A percentile compares a stretch with the other conserved stretches of the same genome.
These are phyloP conservation scores for Spodoptera litura DNA, from an alignment of 1,140 invertebrate species.

Conservation along the genomic window DNA sequence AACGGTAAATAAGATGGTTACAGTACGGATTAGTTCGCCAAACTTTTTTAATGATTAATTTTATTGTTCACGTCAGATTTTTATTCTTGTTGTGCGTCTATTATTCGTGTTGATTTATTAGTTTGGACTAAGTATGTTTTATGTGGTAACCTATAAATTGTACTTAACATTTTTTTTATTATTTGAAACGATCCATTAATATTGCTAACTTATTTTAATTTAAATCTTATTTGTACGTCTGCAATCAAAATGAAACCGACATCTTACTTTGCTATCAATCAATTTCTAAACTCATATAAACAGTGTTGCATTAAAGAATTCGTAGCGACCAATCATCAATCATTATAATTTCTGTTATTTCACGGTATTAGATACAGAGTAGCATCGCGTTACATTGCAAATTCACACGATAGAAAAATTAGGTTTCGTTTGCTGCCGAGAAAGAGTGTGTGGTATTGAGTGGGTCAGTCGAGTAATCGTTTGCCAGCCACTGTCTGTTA, in stretches of 20 bases:
- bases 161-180: too few species aligned
- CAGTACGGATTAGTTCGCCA: neutral
- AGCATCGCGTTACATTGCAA: conserved; percentile 67
- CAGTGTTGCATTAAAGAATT: conserved; percentile 42
- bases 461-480: conserved; percentile 85
- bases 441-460: conserved; percentile 82
- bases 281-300: conserved; percentile 42
- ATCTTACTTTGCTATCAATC: conserved; percentile 31
- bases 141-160: too few species aligned
- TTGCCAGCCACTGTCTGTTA: conserved; percentile 69
- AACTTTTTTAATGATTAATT: too few species aligned
- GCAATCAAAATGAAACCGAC: neutral
- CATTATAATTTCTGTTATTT: conserved; percentile 65
- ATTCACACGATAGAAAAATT: conserved; percentile 81
- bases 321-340: conserved; percentile 54
- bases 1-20: neutral
- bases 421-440: conserved; percentile 81
- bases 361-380: conserved; percentile 60
- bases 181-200: neutral
- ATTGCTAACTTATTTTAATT: neutral
- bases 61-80: too few species aligned
- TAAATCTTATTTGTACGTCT: conserved; percentile 3
- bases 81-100: too few species aligned
- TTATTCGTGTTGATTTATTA: neutral
- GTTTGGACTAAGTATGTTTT: too few species aligned